These are phyloP conservation scores for Ochlodes sylvanus DNA, from an alignment of 2,888 invertebrate species.

Conservation along the genomic window DNA sequence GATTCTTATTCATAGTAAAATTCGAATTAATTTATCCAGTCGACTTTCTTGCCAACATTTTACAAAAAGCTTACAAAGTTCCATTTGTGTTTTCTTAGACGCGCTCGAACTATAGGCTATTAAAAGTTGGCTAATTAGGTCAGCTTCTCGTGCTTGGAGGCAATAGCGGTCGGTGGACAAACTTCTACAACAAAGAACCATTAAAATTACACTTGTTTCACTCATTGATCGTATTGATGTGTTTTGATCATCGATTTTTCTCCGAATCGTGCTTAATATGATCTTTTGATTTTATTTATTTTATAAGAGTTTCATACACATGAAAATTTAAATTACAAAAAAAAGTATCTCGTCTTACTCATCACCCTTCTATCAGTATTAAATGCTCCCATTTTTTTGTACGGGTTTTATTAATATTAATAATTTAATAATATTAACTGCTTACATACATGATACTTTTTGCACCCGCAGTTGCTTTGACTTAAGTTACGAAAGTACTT, in stretches of 20 bases:
- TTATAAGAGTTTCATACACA: too few species aligned
- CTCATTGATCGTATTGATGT: slow-evolving; percentile 2
- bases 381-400: too few species aligned
- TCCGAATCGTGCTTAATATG: too few species aligned
- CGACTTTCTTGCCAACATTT: not conserved
- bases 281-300: too few species aligned
- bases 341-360: too few species aligned
- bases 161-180: slow-evolving; percentile 64
- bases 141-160: slow-evolving; percentile 65
- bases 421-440: too few species aligned
- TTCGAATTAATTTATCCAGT: slow-evolving; percentile 1
- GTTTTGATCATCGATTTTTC: slow-evolving; percentile 4
- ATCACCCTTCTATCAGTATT: too few species aligned
- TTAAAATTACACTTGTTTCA: slow-evolving; percentile 9
- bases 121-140: slow-evolving; percentile 74
- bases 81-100: slow-evolving; percentile 15
- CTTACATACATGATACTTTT: too few species aligned
- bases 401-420: too few species aligned
- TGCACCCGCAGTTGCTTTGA: too few species aligned
- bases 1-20: not conserved
- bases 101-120: slow-evolving; percentile 23
- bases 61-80: slow-evolving; percentile 12
- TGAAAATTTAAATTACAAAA: too few species aligned
- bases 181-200: slow-evolving; percentile 39
- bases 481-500: too few species aligned